A percentile compares a stretch with the other conserved stretches of the same genome.
phyloP scores from a whole-genome alignment of 2,888 invertebrate species.

The Coenonympha glycerion region DNA sequence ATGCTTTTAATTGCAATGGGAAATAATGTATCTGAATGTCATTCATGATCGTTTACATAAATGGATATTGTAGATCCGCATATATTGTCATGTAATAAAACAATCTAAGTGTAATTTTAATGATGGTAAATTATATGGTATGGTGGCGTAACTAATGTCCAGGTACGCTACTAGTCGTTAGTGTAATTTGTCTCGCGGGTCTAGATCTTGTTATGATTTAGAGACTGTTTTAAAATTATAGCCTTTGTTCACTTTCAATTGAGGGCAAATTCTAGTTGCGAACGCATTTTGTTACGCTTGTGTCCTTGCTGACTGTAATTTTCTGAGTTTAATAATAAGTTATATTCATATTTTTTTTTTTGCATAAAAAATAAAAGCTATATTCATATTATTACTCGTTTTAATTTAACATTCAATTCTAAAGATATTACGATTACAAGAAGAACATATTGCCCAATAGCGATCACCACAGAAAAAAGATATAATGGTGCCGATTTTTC shows the following conservation, averaged over 20 bases:
- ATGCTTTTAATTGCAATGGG: conserved; percentile 7
- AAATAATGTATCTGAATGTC: conserved; percentile 6
- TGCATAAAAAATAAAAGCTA: too few species aligned
- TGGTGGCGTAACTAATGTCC: conserved; percentile 6
- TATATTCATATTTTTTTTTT: too few species aligned
- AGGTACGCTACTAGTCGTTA: conserved; percentile 8
- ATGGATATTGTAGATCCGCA: conserved; percentile 1
- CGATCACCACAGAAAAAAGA: too few species aligned
- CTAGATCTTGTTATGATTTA: conserved; percentile 10
- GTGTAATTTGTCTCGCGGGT: conserved; percentile 6
- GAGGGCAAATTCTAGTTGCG: conserved; percentile 1
- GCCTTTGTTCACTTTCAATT: conserved; percentile 18
- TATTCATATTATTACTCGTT: too few species aligned
- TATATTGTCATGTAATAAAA: conserved; percentile 9
- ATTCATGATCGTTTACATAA: neutral
- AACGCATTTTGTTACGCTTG: neutral
- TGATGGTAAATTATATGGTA: conserved; percentile 15
- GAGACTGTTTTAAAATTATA: conserved; percentile 17
- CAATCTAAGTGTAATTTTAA: conserved; percentile 15
- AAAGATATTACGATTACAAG: too few species aligned
- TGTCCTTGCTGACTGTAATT: neutral
- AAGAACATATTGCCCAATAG: too few species aligned
- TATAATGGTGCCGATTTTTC: too few species aligned
- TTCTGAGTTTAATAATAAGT: too few species aligned
- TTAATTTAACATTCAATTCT: too few species aligned